Evolutionary conservation across 2,888 invertebrate genomes (phyloP), one percentile per base, ranked within the genome.

Genomic region (Cotesia congregata): DNA sequence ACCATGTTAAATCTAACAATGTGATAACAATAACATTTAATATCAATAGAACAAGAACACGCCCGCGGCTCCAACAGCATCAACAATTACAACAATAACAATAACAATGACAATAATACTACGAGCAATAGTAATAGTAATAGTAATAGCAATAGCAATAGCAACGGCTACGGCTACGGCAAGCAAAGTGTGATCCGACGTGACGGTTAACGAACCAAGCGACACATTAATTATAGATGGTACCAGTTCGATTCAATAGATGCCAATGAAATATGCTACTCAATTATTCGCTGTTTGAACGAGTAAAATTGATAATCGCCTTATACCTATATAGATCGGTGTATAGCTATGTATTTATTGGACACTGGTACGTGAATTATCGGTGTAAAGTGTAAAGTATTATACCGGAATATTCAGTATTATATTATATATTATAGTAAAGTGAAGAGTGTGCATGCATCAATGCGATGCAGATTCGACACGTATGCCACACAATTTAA

Each of bases 241-340:
- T 81, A 78, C 81, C 79, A 79, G 78, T 80, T 81, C 83, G 83
- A 85, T 85, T 85, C 84, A 83, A 83, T 80, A 79, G 69, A 65
- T 79, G 77, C 84, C 84, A 84, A 83, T 86, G 84, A 86, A 87
- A 85, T 86, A 86, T 84, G 83, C 80, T 79, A 81, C 81, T 85
- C 83, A 83, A 86, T 86, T 84, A 86, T 85, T 86, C 83, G 81
- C 79, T 83, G 82, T 83, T 84, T 84, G 83, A 86, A 86, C 83
- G 83, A 81, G 82, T 80, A 79, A 82, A 83, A 86, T 86, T 85
- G 83, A 85, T 84, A 83, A 70, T 72, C 77, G 61, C 41, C 60
- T 67, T 30, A 64, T 6, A 59, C 73, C 76, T 62, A 59, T 17
- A 62, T 67, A 5, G 7, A 20, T n/a, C n/a, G n/a, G n/a, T 41